phyloP scores from a whole-genome alignment of 37 sponge, comb jelly and placozoan genomes.

The Eunapius fragilis region DNA sequence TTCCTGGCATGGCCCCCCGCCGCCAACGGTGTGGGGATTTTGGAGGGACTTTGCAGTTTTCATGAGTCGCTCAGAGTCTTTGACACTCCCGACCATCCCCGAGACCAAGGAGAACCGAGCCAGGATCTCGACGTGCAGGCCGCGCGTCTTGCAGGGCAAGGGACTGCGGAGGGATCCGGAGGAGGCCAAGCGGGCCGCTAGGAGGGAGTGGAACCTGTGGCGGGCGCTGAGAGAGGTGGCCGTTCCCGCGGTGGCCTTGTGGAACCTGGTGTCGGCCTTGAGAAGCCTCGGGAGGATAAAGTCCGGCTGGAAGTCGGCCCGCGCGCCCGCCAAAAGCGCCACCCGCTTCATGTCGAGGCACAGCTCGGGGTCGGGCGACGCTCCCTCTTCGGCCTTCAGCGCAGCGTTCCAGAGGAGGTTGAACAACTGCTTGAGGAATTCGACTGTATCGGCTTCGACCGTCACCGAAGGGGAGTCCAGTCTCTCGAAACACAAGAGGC shows the following conservation, averaged over 20 bases:
- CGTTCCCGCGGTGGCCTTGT: neutral
- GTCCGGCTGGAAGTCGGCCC: neutral
- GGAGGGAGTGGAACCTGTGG: neutral
- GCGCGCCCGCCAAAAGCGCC: neutral
- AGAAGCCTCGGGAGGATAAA: neutral
- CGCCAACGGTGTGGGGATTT: neutral
- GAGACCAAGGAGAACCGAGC: neutral
- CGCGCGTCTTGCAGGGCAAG: neutral
- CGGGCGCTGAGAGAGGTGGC: neutral
- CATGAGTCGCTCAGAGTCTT: neutral
- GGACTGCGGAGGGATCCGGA: neutral
- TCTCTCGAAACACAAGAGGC: neutral
- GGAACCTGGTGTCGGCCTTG: neutral
- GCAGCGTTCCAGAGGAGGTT: slow-evolving; percentile 6
- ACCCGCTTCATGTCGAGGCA: neutral
- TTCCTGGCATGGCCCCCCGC: neutral
- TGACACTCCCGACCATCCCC: neutral
- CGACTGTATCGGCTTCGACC: neutral
- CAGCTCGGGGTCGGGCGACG: neutral
- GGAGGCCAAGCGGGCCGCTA: neutral
- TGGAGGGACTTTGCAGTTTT: neutral
- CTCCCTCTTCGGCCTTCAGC: neutral
- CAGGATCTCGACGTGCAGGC: neutral
- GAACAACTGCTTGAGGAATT: slow-evolving; percentile 1
- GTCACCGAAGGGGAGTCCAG: neutral